Evolutionary conservation across 1,140 invertebrate genomes (phyloP).

Genomic region (Apolygus lucorum): DNA sequence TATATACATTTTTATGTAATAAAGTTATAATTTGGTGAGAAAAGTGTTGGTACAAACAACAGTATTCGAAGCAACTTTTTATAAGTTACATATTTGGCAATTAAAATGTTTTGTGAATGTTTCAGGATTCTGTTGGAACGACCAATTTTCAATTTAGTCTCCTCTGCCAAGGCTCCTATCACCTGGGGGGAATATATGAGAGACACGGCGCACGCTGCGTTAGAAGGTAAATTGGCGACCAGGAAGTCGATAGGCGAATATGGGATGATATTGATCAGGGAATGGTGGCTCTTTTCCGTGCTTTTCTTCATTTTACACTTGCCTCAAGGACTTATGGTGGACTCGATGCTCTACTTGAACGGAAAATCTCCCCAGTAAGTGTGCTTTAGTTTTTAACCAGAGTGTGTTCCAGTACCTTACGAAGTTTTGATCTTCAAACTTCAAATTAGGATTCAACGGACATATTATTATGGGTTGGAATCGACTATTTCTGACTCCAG

Average conservation of each 20-base stretch:
- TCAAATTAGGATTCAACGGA: too few species aligned
- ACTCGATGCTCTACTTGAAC: constrained; percentile 48
- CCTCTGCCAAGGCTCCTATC: constrained; percentile 53
- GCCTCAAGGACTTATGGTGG: constrained; percentile 55
- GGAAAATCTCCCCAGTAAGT: constrained; percentile 49
- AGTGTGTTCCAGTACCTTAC: too few species aligned
- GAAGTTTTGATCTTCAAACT: too few species aligned
- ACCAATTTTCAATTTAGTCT: constrained; percentile 41
- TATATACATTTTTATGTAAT: too few species aligned
- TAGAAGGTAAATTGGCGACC: constrained; percentile 44
- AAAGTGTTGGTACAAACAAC: too few species aligned
- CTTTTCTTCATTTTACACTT: constrained; percentile 49
- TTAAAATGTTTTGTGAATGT: too few species aligned
- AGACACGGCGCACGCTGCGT: constrained; percentile 44
- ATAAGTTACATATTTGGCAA: too few species aligned
- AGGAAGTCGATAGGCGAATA: constrained; percentile 46
- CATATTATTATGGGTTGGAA: too few species aligned
- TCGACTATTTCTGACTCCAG: too few species aligned
- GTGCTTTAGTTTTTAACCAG: too few species aligned
- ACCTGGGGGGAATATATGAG: constrained; percentile 53
- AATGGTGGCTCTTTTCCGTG: constrained; percentile 44
- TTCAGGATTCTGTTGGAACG: neutral
- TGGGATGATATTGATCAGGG: constrained; percentile 44
- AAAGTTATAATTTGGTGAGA: too few species aligned
- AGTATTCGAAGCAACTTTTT: too few species aligned